These are phyloP conservation scores for Cercopithecus petaurista DNA, from an alignment of 2,797 vertebrate genomes.

Conservation along the genomic window DNA sequence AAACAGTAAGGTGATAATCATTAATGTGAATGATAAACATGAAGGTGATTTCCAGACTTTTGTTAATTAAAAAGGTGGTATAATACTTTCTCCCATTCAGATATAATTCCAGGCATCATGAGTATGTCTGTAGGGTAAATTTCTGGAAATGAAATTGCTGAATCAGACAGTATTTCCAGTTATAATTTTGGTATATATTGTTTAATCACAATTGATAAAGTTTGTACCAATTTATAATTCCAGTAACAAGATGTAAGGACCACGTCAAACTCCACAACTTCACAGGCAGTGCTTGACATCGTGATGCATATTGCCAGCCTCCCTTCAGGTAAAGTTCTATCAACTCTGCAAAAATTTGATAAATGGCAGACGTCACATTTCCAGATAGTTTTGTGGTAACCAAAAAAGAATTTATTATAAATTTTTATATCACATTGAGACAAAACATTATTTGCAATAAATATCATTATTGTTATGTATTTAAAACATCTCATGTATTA, in stretches of 20 bases:
- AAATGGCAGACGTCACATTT: too few species aligned
- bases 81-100: neutral
- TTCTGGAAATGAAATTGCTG: neutral
- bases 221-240: too few species aligned
- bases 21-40: neutral
- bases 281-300: neutral
- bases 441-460: too few species aligned
- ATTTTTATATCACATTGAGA: too few species aligned
- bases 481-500: too few species aligned
- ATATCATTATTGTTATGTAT: too few species aligned
- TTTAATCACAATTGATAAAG: neutral
- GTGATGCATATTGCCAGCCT: too few species aligned
- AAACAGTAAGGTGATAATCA: neutral
- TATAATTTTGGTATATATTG: neutral
- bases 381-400: too few species aligned
- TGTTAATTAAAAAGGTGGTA: neutral
- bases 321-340: too few species aligned
- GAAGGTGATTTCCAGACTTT: neutral
- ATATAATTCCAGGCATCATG: neutral
- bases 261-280: accelerated
- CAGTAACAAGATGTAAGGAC: accelerated
- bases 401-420: too few species aligned
- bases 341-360: too few species aligned
- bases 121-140: neutral
- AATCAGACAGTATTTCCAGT: neutral